Conservation (phyloP, 2,797 vertebrate species). For the Chelon labrosus region DNA sequence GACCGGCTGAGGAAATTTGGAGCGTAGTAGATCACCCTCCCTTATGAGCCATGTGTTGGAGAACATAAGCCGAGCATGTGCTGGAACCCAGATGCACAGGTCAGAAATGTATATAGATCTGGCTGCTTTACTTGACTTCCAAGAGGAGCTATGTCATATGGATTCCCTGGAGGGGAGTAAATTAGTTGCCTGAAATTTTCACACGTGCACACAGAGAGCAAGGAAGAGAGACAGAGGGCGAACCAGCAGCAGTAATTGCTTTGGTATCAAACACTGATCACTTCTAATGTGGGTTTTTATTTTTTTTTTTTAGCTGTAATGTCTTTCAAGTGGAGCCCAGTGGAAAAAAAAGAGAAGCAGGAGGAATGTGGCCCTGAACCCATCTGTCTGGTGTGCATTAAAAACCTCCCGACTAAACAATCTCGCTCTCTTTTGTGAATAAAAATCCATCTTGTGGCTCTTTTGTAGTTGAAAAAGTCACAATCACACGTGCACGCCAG, state of each 20-base stretch:
- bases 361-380: slow-evolving; percentile 73
- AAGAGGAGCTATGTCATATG: slow-evolving; percentile 62
- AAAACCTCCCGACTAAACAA: slow-evolving; percentile 67
- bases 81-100: slow-evolving; percentile 59
- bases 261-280: slow-evolving; percentile 66
- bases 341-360: slow-evolving; percentile 32
- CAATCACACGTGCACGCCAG: slow-evolving; percentile 57
- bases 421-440: slow-evolving; percentile 66
- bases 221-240: slow-evolving; percentile 18
- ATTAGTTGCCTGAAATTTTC: slow-evolving; percentile 63
- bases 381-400: slow-evolving; percentile 77
- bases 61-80: slow-evolving; percentile 64
- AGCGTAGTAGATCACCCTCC: slow-evolving; percentile 61
- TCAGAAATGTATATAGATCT: slow-evolving; percentile 73
- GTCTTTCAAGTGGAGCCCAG: slow-evolving; percentile 71
- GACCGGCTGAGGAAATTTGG: slow-evolving; percentile 72
- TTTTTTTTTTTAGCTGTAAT: slow-evolving; percentile 38
- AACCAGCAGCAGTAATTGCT: slow-evolving; percentile 49
- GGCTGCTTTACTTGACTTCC: slow-evolving; percentile 70
- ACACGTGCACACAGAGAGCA: slow-evolving; percentile 46
- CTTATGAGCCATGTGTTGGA: slow-evolving; percentile 67
- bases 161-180: slow-evolving; percentile 63
- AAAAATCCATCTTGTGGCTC: slow-evolving; percentile 60
- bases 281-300: slow-evolving; percentile 48
- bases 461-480: slow-evolving; percentile 59